phyloP scores from a whole-genome alignment of 2,888 invertebrate species.

The Isotomurus palustris region DNA sequence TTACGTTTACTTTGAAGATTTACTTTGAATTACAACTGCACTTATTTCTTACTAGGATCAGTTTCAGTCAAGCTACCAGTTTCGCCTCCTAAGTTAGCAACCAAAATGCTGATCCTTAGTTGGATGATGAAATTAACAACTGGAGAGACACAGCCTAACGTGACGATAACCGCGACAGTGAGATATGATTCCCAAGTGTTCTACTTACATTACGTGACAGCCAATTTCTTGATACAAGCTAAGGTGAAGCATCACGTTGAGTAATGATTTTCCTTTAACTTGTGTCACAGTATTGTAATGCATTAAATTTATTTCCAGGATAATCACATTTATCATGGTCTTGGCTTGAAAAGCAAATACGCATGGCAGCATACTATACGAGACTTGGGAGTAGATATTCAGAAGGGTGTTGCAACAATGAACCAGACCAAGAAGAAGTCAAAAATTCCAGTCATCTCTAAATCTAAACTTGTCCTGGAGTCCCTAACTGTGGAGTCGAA shows the following conservation, averaged over 20 bases:
- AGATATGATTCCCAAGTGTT: conserved; percentile 39
- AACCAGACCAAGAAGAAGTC: conserved; percentile 21
- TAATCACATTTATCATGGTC: conserved; percentile 78
- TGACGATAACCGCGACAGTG: conserved; percentile 34
- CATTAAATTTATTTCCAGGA: conserved; percentile 38
- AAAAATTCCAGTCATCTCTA: conserved; percentile 31
- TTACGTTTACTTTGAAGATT: not conserved
- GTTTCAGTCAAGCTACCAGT: not conserved
- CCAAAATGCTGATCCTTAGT: conserved; percentile 34
- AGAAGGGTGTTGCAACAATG: conserved; percentile 68
- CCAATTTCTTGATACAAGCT: conserved; percentile 39
- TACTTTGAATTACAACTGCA: not conserved
- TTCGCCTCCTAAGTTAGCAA: too few species aligned
- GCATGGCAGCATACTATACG: conserved; percentile 75
- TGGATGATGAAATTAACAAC: conserved; percentile 37
- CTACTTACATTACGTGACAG: conserved; percentile 37
- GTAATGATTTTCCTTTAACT: not conserved
- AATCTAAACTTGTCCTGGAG: conserved; percentile 38
- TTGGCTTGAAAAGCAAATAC: conserved; percentile 55
- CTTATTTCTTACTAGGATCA: not conserved
- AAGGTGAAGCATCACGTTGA: conserved; percentile 25
- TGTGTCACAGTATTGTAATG: not conserved
- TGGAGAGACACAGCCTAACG: conserved; percentile 12
- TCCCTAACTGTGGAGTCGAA: conserved; percentile 22
- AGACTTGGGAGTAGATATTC: conserved; percentile 82